phyloP scores from a whole-genome alignment of 1,140 invertebrate genomes.

The Panagrolaimus sp. region DNA sequence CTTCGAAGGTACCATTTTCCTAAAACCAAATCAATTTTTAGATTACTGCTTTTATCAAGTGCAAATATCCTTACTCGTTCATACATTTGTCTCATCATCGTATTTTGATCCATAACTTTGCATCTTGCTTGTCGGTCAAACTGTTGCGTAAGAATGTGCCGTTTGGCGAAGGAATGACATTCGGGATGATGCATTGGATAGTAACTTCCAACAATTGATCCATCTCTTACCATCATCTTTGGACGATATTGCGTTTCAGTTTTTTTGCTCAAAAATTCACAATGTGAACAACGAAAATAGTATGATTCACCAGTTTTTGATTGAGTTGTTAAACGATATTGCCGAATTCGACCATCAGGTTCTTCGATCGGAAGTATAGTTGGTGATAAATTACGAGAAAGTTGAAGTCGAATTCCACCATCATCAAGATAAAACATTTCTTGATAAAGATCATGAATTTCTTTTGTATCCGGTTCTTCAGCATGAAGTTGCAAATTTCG shows the following conservation, averaged over 20 bases:
- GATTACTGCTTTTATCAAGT: too few relatives aligned
- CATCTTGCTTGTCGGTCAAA: constrained; percentile 4
- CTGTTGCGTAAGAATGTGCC: background rate
- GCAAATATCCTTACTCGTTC: background rate
- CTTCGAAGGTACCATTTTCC: background rate
- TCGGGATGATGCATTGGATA: constrained; percentile 10
- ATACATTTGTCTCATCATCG: background rate
- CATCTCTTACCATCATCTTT: constrained; percentile 14
- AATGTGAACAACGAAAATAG: constrained; percentile 13
- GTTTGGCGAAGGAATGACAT: background rate
- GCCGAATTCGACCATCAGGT: background rate
- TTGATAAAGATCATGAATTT: background rate
- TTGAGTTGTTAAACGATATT: constrained; percentile 8
- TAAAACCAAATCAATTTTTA: too few relatives aligned
- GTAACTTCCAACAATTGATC: constrained; percentile 1
- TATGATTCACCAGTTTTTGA: background rate
- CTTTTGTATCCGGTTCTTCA: constrained; percentile 8
- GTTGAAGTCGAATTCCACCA: constrained; percentile 6
- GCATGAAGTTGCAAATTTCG: background rate
- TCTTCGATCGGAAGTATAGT: constrained; percentile 11
- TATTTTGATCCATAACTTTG: constrained; percentile 11
- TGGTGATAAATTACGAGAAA: background rate
- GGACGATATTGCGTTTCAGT: constrained; percentile 7
- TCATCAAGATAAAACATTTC: background rate
- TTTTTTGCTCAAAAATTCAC: background rate